Conservation (phyloP, 2,113 vertebrate species). For the Dolichotis patagonum region DNA sequence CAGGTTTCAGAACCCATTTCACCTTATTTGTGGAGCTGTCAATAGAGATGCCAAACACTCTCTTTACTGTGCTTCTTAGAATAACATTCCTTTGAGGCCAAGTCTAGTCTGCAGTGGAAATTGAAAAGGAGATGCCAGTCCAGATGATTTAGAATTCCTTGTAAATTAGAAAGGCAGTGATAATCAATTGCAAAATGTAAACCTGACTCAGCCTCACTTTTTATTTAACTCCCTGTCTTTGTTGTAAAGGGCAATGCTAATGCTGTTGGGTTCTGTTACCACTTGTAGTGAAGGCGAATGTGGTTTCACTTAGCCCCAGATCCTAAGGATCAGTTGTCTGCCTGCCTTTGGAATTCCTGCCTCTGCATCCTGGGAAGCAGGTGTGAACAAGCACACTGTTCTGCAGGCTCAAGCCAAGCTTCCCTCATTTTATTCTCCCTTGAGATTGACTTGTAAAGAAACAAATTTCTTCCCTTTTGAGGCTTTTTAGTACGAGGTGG, state of each 20-base stretch:
- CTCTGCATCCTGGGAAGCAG: accelerated
- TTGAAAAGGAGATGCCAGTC: background rate
- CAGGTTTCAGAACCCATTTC: background rate
- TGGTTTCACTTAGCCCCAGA: background rate
- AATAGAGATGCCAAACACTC: background rate
- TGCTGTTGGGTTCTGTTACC: accelerated
- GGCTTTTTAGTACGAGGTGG: slow-evolving; percentile 47
- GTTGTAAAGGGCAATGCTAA: background rate
- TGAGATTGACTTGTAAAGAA: slow-evolving; percentile 41
- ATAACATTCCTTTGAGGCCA: background rate
- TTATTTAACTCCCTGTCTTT: background rate
- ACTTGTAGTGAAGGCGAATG: background rate
- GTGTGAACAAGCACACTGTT: background rate
- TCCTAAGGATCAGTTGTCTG: background rate
- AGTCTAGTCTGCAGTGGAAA: background rate
- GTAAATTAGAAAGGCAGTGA: background rate
- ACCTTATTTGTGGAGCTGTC: background rate
- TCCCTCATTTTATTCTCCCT: background rate
- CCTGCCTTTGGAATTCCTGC: accelerated
- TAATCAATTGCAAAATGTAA: background rate
- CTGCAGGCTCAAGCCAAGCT: background rate
- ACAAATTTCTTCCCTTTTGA: slow-evolving; percentile 62
- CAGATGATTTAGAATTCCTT: background rate
- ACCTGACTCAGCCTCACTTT: background rate
- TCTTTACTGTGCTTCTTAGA: background rate